Evolutionary conservation across 2,888 invertebrate genomes (phyloP), one percentile per base, ranked within the genome.

Genomic region (Lasioglossum vierecki): DNA sequence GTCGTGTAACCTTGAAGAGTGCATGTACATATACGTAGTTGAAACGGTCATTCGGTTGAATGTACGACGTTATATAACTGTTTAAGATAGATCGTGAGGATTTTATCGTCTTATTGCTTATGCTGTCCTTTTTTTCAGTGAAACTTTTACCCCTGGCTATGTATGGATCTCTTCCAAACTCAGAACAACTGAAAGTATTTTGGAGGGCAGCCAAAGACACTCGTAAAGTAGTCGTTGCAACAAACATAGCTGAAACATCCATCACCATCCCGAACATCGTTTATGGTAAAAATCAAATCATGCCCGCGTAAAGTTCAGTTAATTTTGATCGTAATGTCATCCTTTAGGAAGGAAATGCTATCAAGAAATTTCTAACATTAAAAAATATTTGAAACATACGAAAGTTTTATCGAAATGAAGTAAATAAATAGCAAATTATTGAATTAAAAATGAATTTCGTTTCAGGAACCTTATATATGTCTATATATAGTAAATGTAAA

Each of bases 241-340:
- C 99, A 0, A 99, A 99, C 93, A 98, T 99, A 78, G 99, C 99
- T 0, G 99, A 99, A 95, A 98, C 99, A 0, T 99, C 99, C 1
- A 97, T 99, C 30, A 99, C 99, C 0, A 99, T 99, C 92, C 97
- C 98, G 5, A 99, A 99, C 41, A 97, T 99, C 87, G 97, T 97
- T 49, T 99, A 98, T 95, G 98, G 98, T 98, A 95, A 95, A 66
- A 18, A 63, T 30, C 30, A 63, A 63, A 63, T 30, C 5, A 30
- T 30, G 13, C 5, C 11, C 26, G 13, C 60, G 26, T 13, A 5
- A 11, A 11, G 4, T 60, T 60, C 26, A 26, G 6, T 60, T 60
- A 60, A 26, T 26, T 30, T 30, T 63, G 30, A 63, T 63, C 26
- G 30, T 30, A n/a, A 70, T n/a, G 41, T 26, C 13, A n/a, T 22